A percentile compares a stretch with the other conserved stretches of the same genome.
Evolutionary conservation across 2,797 vertebrate genomes (phyloP).

Genomic region (Malurus splendens): DNA sequence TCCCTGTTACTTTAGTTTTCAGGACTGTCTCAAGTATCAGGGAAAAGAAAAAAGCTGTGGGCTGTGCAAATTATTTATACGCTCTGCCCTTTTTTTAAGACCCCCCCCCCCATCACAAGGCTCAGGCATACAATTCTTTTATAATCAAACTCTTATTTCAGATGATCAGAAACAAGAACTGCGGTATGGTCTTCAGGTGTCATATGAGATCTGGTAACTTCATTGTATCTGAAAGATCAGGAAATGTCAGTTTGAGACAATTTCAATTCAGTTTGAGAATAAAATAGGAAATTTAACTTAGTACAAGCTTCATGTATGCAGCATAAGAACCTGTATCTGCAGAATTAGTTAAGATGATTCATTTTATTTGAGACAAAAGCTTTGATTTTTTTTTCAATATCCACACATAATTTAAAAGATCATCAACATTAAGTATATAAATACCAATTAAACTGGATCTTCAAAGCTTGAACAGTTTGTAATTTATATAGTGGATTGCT

Average conservation of each 20-base stretch:
- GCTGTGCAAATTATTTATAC: background rate
- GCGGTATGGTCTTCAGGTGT: background rate
- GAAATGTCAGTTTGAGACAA: background rate
- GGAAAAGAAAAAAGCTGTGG: background rate
- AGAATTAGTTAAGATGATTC: background rate
- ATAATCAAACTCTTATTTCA: background rate
- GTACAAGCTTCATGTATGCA: background rate
- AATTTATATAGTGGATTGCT: background rate
- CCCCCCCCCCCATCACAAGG: background rate
- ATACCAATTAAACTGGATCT: background rate
- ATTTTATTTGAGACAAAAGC: background rate
- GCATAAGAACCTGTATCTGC: background rate
- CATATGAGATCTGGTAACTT: background rate
- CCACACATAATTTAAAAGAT: background rate
- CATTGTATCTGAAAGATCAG: background rate
- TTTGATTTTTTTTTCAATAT: background rate
- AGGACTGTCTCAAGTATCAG: background rate
- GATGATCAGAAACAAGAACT: background rate
- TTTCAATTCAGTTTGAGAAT: background rate
- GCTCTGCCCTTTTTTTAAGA: background rate
- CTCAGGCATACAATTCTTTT: background rate
- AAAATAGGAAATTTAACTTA: background rate
- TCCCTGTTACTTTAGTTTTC: constrained; percentile 2
- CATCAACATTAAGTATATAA: background rate
- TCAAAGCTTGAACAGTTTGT: background rate